Evolutionary conservation across 2,888 invertebrate genomes (phyloP), one percentile per base, ranked within the genome.

Genomic region (Drosophila pegasa): DNA sequence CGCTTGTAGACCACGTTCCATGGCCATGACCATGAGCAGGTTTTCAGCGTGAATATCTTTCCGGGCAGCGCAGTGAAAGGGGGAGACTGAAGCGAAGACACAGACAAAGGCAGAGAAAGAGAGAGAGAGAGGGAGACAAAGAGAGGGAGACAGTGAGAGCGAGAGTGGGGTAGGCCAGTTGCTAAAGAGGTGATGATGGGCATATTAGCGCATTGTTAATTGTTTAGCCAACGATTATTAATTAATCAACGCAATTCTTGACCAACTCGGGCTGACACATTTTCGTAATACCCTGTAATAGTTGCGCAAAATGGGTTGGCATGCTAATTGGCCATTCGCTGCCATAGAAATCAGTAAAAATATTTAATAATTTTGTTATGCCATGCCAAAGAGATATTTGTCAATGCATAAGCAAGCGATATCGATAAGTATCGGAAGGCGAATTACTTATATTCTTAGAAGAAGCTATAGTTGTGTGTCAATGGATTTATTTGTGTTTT

Each of bases 21-120:
- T 55, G 74, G 65, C 71, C 75, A 60, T 75, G 75, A 73, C 67
- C 75, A 59, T 75, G 73, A 43, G 27, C 59, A 40, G 43, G 20
- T 45, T 35, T 33, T 37, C 0, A 25, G 1, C 35, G 6, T 29
- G 45, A 45, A 5, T 31, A 14, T 7, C 20, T 47, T 48, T 48
- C 48, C 48, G 35, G 50, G 27, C 51, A 51, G 37, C 35, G 10
- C 12, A 3, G 16, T 12, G 16, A 7, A 14, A 33, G 22, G 2
- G n/a, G 3, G 12, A 1, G 12, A 12, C 3, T 8, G 8, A 7
- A 22, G 4, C 2, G 4, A 8, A 9, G 1, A 16, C 29, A 27
- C 3, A 12, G 3, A 37, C 10, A 8, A 12, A 9, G 3, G 0
- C 4, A 5, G 31, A 3, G 5, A 4, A 1, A 20, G 35, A 27